Percentiles rank a stretch among this genome's conserved stretches.
phyloP scores from a whole-genome alignment of 2,797 vertebrate species.

The Antennarius maculatus region DNA sequence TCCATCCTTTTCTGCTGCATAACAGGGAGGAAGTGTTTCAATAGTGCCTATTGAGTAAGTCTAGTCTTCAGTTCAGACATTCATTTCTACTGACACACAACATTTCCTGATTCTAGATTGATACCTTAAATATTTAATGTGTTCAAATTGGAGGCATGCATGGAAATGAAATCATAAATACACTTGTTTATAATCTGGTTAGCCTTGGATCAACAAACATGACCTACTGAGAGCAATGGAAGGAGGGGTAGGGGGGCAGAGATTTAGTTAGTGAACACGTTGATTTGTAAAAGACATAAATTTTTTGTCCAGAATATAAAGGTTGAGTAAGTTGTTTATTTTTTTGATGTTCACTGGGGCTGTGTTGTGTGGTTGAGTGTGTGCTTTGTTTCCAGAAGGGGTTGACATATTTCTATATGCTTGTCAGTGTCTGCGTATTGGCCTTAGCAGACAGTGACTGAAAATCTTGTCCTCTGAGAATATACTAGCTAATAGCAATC shows the following conservation, averaged over 20 bases:
- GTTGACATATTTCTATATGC: slow-evolving; percentile 53
- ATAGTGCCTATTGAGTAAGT: slow-evolving; percentile 9
- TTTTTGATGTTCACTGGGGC: slow-evolving; percentile 32
- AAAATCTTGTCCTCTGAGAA: slow-evolving; percentile 62
- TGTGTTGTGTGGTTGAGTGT: slow-evolving; percentile 36
- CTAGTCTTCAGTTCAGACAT: slow-evolving; percentile 46
- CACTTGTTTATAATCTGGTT: slow-evolving; percentile 67
- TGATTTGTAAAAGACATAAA: slow-evolving; percentile 37
- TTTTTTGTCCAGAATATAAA: slow-evolving; percentile 41
- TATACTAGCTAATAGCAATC: slow-evolving; percentile 67
- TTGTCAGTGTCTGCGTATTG: slow-evolving; percentile 52
- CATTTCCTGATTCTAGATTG: slow-evolving; percentile 45
- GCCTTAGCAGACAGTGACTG: slow-evolving; percentile 65
- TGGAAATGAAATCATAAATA: slow-evolving; percentile 84
- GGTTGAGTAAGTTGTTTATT: slow-evolving; percentile 32
- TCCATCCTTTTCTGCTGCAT: background rate
- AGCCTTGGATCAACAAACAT: slow-evolving; percentile 67
- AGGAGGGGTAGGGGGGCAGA: background rate
- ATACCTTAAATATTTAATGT: slow-evolving; percentile 73
- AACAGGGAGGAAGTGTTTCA: slow-evolving; percentile 13
- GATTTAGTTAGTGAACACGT: slow-evolving; percentile 19
- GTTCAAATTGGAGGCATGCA: slow-evolving; percentile 74
- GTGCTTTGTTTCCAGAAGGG: slow-evolving; percentile 52
- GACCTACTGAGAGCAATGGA: slow-evolving; percentile 46
- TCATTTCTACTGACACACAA: slow-evolving; percentile 50